Base-by-base conservation (phyloP, 1,140 invertebrate species). In the Eulimnadia texana region DNA sequence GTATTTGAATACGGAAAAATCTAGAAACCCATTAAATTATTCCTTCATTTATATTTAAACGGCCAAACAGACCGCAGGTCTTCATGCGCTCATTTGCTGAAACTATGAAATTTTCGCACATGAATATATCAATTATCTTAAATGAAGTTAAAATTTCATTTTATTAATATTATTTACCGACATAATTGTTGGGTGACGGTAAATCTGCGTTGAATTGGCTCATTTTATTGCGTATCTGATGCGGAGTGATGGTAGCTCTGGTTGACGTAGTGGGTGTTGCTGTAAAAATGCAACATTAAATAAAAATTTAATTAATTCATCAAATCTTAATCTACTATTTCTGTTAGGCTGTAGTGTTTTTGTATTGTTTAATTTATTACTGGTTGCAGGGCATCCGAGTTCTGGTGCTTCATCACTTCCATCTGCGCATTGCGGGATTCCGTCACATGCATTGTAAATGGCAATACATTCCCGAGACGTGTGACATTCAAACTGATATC, bases 381-480 rank as follows among this genome's bases (percentile, higher is more conserved):
- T 64, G 22, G 62, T 52, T 11, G 52, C 70, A 9, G 85, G 86
- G 72, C 88, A 90, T 24, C 79, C 79, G 59, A 92, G 77, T 72
- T 90, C 87, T 13, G 82, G 78, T 53, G 84, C 86, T 74, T 93
- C 91, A 69, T 93, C 90, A 71, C 88, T 91, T 61, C 82, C 89
- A 77, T 97, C 93, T 2, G 84, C 77, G 75, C 93, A 97, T 72
- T 97, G 91, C 11, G 88, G 83, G 60, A 95, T 90, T 27, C 91
- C 92, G 76, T 98, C 90, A 70, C 94, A 98, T 2, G 88, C 88
- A 72, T 97, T 94, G 72, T 96, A 95, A 65, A 93, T 86, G 1
- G 90, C 91, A 66, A 98, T 93, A 69, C 93, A 98, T 70, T 96
- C 93, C 24, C 83, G 82, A 24, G 83, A 84, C 29, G 82, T 82